Percentiles rank a stretch among this genome's conserved stretches.
These are phyloP conservation scores for Fistularia tabacaria DNA, from an alignment of 2,797 vertebrate genomes.

Conservation along the genomic window DNA sequence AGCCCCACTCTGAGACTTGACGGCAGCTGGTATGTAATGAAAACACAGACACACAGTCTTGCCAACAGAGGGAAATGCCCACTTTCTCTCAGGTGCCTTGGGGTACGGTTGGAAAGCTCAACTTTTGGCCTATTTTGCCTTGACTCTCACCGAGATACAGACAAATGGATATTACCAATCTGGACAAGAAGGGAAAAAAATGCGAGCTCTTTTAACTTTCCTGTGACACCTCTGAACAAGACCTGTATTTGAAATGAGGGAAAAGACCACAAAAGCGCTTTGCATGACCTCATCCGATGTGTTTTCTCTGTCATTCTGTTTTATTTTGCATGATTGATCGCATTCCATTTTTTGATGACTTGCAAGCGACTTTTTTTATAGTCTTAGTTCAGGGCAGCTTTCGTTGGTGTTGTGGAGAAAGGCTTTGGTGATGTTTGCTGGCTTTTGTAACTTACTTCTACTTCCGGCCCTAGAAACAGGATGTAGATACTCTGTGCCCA, in stretches of 20 bases:
- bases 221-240: conserved; percentile 59
- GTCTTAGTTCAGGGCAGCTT: conserved; percentile 16
- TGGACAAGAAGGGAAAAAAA: conserved; percentile 50
- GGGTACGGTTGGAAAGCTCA: conserved; percentile 61
- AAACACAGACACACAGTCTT: conserved; percentile 52
- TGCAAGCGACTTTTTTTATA: conserved; percentile 33
- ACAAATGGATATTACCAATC: conserved; percentile 48
- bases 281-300: conserved; percentile 59
- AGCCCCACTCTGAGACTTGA: conserved; percentile 51
- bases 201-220: conserved; percentile 53
- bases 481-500: conserved; percentile 71
- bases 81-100: conserved; percentile 73
- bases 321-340: conserved; percentile 59
- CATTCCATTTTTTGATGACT: conserved; percentile 49
- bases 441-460: conserved; percentile 40
- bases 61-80: conserved; percentile 61
- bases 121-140: conserved; percentile 29
- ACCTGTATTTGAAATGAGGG: conserved; percentile 57
- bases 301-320: conserved; percentile 63
- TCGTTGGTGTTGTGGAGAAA: conserved; percentile 14
- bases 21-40: conserved; percentile 56
- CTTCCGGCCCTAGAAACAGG: conserved; percentile 56
- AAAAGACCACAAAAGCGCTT: conserved; percentile 58
- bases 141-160: conserved; percentile 47
- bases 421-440: conserved; percentile 19